These are phyloP conservation scores for Bos taurus DNA, from an alignment of 2,113 vertebrate species.

Conservation along the genomic window ARS-UCD2.0 NC_037356.1:47463001-47463500, in stretches of 20 bases:
- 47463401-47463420: constrained; percentile 88
- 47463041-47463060: background rate
- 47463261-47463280: fast-evolving
- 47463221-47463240: background rate
- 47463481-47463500: background rate
- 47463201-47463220: fast-evolving
- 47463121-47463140: background rate
- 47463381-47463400: background rate
- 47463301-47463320: fast-evolving
- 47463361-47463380: background rate
- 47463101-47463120: background rate
- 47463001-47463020: fast-evolving
- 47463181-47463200: background rate
- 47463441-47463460: constrained; percentile 96
- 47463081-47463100: background rate
- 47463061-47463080: background rate
- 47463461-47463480: constrained; percentile 93
- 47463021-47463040: background rate
- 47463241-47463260: fast-evolving
- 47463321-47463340: fast-evolving
- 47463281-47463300: fast-evolving
- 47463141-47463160: background rate
- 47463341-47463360: fast-evolving
- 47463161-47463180: background rate
- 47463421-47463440: constrained; percentile 92